phyloP scores from a whole-genome alignment of 2,797 vertebrate species.

The Alfaro cultratus region DNA sequence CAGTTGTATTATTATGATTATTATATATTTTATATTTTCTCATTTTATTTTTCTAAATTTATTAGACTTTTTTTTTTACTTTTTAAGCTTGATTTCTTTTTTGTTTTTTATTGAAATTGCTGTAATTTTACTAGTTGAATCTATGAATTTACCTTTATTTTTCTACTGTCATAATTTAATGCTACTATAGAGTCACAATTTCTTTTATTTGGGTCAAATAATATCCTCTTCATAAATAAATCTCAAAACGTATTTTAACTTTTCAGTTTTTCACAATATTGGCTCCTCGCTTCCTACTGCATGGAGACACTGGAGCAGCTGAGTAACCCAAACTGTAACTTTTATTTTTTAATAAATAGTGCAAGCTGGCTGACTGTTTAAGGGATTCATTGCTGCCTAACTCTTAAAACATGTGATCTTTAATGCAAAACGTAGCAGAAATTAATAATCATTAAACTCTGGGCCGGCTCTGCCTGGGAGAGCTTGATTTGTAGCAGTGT shows the following conservation, averaged over 20 bases:
- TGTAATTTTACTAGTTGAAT: not conserved
- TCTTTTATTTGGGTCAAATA: not conserved
- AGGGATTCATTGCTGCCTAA: not conserved
- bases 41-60: not conserved
- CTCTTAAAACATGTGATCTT: not conserved
- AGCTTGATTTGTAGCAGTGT: slow-evolving; percentile 37
- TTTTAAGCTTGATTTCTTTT: not conserved
- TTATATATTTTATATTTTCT: not conserved
- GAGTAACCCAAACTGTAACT: not conserved
- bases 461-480: not conserved
- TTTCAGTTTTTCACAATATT: not conserved
- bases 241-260: not conserved
- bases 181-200: not conserved
- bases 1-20: not conserved
- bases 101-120: not conserved
- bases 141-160: not conserved
- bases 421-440: not conserved
- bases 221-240: not conserved
- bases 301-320: not conserved
- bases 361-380: not conserved
- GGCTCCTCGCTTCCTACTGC: not conserved
- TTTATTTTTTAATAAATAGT: not conserved
- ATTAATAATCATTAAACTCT: not conserved
- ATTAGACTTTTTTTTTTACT: not conserved
- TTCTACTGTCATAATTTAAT: not conserved